Percentiles rank a stretch among this genome's conserved stretches.
Evolutionary conservation across 2,888 invertebrate species (phyloP).

Genomic region (Ariolimax columbianus): DNA sequence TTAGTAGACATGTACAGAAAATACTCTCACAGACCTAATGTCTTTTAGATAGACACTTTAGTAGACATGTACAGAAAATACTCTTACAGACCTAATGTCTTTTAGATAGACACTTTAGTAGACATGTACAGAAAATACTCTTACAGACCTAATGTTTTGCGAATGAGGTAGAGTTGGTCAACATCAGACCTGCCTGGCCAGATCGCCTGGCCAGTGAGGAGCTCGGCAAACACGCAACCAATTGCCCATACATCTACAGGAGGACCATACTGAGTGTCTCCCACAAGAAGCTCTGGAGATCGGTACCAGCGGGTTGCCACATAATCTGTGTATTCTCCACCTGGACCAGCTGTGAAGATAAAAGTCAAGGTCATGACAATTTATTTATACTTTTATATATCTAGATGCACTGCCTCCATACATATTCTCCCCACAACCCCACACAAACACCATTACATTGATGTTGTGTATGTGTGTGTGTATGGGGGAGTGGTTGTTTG

Average conservation of each 20-base stretch:
- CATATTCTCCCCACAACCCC: too few relatives aligned
- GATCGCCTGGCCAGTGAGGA: conserved; percentile 78
- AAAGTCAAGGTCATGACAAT: background rate
- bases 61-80: too few relatives aligned
- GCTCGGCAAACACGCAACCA: conserved; percentile 83
- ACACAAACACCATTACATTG: too few relatives aligned
- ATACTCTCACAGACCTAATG: too few relatives aligned
- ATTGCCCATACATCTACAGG: conserved; percentile 99
- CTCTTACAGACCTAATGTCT: background rate
- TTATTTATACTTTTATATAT: too few relatives aligned
- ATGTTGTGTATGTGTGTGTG: too few relatives aligned
- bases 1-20: too few relatives aligned
- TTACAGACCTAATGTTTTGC: conserved; percentile 88
- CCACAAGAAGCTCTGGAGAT: conserved; percentile 96
- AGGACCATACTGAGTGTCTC: conserved; percentile 87
- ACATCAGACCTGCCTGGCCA: conserved; percentile 99
- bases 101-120: background rate
- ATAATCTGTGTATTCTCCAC: conserved; percentile 99
- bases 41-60: too few relatives aligned
- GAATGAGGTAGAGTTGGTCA: conserved; percentile 96
- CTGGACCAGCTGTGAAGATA: conserved; percentile 84
- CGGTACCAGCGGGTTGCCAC: conserved; percentile 99
- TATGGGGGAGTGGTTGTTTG: too few relatives aligned
- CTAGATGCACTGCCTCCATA: too few relatives aligned
- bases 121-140: background rate